Evolutionary conservation across 2,797 vertebrate genomes (phyloP), one percentile per base, ranked within the genome.

Genomic region (Delichon dasypus): DNA sequence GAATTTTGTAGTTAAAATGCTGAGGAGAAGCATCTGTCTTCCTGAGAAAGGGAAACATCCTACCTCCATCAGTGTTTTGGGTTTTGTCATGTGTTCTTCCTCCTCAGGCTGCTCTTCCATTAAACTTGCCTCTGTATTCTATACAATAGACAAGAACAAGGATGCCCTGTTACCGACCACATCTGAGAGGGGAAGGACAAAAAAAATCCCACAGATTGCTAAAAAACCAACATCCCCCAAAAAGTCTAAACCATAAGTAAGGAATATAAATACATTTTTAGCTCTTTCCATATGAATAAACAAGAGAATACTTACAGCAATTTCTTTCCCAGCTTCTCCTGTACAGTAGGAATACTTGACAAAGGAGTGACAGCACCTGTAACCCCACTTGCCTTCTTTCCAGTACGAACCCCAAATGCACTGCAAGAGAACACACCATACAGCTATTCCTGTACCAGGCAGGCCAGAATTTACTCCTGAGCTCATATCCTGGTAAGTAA

Each of bases 261-360:
- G 38, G 55, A 76, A 78, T 16, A 73, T 23, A 2, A 78, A 89
- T 25, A 23, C 5, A 38, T 38, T 45, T 94, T 84, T 17, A 85
- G 6, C 29, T 54, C 32, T 64, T 66, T 48, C 62, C 32, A 74
- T 36, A 40, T 17, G 23, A 66, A 53, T 34, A 42, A 53, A 32
- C 14, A 50, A 81, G 64, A 79, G 30, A 50, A 58, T 78, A 98
- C 99, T 98, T 85, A 99, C 99, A 55, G 72, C 72, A 50, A 98
- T 97, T 96, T 97, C 97, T 85, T 98, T 98, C 83, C 99, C 99
- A 91, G 98, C 97, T 51, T 99, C 98, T 97, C 99, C 99, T 17
- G 99, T 99, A 95, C 99, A 99, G 94, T 99, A 99, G 30, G 99
- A 99, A 96, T 98, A 98, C 95, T 99, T 99, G 96, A 99, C 98